Base-by-base conservation (phyloP, 2,888 invertebrate species). In the Podabrus alpinus region DNA sequence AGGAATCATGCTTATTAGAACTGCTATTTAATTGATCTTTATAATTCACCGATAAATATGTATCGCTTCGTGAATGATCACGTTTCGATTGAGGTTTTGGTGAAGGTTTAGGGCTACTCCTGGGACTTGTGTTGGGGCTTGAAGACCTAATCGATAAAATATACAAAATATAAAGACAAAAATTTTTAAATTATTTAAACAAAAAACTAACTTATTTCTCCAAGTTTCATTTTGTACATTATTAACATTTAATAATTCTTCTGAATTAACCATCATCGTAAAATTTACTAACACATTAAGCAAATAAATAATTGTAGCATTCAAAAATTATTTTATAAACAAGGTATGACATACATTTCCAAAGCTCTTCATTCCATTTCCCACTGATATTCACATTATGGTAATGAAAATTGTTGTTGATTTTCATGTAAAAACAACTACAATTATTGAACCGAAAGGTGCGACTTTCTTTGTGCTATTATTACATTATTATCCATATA, bases 71-170 rank as follows among this genome's bases (percentile, higher is more conserved):
- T 29, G 82, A 80, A 79, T 86, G 86, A 71, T 87, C 87, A 73
- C 84, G 80, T 79, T 84, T 82, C 17, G 79, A 78, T 64, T 79
- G 85, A 45, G 88, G 88, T 75, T 87, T 86, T n/a, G 90, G 90
- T 59, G 90, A 90, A 59, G 89, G 88, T 81, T 87, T 87, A 59
- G 90, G 90, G 78, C 89, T 90, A 66, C 88, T 87, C 62, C 86
- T 83, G 45, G 89, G 89, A 81, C 89, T 90, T 67, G 86, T 83
- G 78, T 83, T 84, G 61, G 87, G 88, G 78, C 87, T 88, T 25
- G 78, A 78, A 74, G 85, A 85, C 80, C 86, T 87, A 71, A 13
- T 67, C 59, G 25, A 68, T 17, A 62, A 29, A 72, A 29, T 21
- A 9, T 9, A 62, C 15, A 25, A 67, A 59, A 61, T 59, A 72